phyloP scores from a whole-genome alignment of 2,888 invertebrate genomes.

The Endomychus coccineus region DNA sequence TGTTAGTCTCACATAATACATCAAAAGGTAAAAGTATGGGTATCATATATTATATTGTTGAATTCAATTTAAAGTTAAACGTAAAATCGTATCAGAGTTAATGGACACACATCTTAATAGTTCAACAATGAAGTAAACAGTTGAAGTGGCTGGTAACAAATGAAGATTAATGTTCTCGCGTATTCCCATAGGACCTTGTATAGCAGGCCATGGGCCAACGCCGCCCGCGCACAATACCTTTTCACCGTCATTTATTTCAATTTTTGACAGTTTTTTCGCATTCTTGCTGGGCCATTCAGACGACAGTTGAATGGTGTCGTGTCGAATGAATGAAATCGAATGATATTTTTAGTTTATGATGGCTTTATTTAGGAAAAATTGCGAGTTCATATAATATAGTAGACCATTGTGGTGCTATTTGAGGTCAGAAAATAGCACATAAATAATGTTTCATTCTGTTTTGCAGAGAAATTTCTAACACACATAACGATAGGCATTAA shows the following conservation, averaged over 20 bases:
- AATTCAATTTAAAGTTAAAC: too few species aligned
- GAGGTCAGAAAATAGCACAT: slow-evolving; percentile 35
- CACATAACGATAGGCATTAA: slow-evolving; percentile 17
- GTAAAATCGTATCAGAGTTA: slow-evolving; percentile 25
- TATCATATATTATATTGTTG: too few species aligned
- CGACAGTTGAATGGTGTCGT: slow-evolving; percentile 27
- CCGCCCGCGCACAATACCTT: slow-evolving; percentile 24
- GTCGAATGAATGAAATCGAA: slow-evolving; percentile 29
- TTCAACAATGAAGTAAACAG: slow-evolving; percentile 38
- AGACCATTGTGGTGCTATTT: slow-evolving; percentile 32
- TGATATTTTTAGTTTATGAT: slow-evolving; percentile 36
- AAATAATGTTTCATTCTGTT: slow-evolving; percentile 35
- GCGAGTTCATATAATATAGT: slow-evolving; percentile 24
- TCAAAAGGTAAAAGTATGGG: too few species aligned
- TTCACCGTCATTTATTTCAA: slow-evolving; percentile 34
- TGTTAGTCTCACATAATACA: too few species aligned
- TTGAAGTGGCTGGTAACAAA: slow-evolving; percentile 44
- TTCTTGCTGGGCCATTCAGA: slow-evolving; percentile 36
- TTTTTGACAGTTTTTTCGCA: slow-evolving; percentile 37
- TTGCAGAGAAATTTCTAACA: slow-evolving; percentile 16
- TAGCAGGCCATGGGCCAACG: slow-evolving; percentile 22
- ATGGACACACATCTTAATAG: slow-evolving; percentile 32
- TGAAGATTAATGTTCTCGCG: slow-evolving; percentile 42
- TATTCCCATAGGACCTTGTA: slow-evolving; percentile 34
- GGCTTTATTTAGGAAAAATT: slow-evolving; percentile 33